Evolutionary conservation across 2,888 invertebrate genomes (phyloP), one percentile per base, ranked within the genome.

Genomic region (Acleris sparsana): DNA sequence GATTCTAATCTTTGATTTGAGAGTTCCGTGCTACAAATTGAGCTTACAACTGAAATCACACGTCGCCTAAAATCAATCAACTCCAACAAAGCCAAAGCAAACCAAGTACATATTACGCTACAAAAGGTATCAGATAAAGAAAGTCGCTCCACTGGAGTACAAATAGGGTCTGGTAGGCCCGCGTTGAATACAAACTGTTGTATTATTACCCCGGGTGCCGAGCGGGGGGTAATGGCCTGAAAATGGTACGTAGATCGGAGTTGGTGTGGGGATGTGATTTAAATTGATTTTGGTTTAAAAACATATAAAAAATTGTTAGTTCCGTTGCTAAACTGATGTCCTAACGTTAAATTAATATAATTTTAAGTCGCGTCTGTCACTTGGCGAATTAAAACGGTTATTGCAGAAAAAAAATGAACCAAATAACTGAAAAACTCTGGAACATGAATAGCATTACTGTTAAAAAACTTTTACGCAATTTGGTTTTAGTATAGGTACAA

Each of bases 141-240:
- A 76, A 79, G 75, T 72, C 62, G 66, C 67, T 20, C 68, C 75
- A 74, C 74, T 75, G 73, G 75, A 73, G 77, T 77, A 82, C 80
- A 79, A 81, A 83, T 78, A 77, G 77, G 76, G 73, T 71, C 72
- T 73, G 72, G 72, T 69, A 68, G 59, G 58, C 72, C 65, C 68
- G 65, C 64, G 60, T 68, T 73, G 83, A 75, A 83, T 83, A 83
- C 75, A 82, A 83, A 83, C 80, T 69, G 75, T 71, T 72, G 60
- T 70, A 77, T 82, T 82, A 78, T 74, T 69, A 71, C 58, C 72
- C 62, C 55, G 57, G 53, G 57, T 22, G 62, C 49, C 53, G 43
- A n/a, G 39, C 13, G 13, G 53, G 62, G 75, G 73, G 76, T 78
- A 79, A 79, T 75, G 73, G 71, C 69, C 72, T 71, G 72, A 61